A percentile compares a stretch with the other conserved stretches of the same genome.
Conservation (phyloP, 2,797 vertebrate species). For the Gastrophryne carolinensis region DNA sequence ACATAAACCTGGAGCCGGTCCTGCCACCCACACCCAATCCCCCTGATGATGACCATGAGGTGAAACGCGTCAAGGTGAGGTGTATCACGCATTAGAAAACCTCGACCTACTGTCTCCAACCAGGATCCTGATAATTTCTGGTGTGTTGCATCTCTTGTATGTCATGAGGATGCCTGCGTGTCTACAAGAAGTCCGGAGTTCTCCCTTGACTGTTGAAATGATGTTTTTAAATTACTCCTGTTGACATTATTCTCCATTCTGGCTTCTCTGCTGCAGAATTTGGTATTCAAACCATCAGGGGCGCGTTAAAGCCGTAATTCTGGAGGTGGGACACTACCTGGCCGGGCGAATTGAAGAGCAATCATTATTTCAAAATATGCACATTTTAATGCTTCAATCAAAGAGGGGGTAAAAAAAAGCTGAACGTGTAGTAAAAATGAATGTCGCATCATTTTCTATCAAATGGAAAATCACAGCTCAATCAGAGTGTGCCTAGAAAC, state of each 20-base stretch:
- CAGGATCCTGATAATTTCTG: no score
- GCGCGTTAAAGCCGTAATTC: not conserved
- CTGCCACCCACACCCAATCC: no score
- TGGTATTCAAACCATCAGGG: not conserved
- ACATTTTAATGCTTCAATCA: slow-evolving; percentile 1
- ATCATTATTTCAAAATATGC: not conserved
- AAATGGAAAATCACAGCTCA: not conserved
- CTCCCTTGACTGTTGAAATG: no score
- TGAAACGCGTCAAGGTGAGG: no score
- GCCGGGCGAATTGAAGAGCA: not conserved
- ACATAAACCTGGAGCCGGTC: no score
- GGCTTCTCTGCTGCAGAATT: not conserved
- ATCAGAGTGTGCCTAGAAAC: no score
- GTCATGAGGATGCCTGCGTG: no score
- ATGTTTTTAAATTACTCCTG: not conserved
- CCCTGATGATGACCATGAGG: no score
- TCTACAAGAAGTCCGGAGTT: no score
- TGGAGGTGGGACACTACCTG: not conserved
- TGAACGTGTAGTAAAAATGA: not conserved
- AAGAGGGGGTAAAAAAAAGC: not conserved
- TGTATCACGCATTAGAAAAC: no score
- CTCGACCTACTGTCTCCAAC: no score
- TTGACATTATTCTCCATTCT: not conserved
- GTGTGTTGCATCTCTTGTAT: no score
- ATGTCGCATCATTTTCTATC: not conserved